Base-by-base conservation (phyloP, 2,888 invertebrate genomes). In the Volucella bombylans region DNA sequence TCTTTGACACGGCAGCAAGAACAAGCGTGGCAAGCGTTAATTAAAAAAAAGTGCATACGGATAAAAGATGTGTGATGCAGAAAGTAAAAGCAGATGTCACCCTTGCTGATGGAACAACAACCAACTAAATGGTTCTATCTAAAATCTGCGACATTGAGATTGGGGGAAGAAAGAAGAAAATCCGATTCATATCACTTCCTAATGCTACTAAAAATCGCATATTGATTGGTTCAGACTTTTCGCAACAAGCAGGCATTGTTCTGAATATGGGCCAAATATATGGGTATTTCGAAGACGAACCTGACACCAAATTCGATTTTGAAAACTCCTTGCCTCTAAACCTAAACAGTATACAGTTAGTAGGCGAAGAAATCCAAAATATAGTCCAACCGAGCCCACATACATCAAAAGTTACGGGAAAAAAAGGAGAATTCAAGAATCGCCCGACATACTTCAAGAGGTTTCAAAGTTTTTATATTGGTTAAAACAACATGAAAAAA, bases 101-200 rank as follows among this genome's bases (percentile, higher is more conserved):
- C 14, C 2, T 49, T 1, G 49, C 49, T 49, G 49, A 54, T 31
- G 11, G 18, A 18, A 23, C 31, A 54, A 54, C 12, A 9, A 12
- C 54, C 15, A 9, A 10, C 12, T 1, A 12, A 54, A 12, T 23
- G 0, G 54, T 54, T 2, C 1, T 54, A 23, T 54, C 23, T 0
- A 23, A 31, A 11, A 18, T 54, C 4, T 54, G 54, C 11, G 54
- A 79, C 4, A 86, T 83, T 18, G 82, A 87, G 6, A 31, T 31
- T 31, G 31, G 31, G 0, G 31, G 31, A 4, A 4, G 31, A 31
- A 31, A 31, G 6, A 6, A 6, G 6, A 31, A 31, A 6, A 31
- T 31, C 1, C 31, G 31, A 4, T 31, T 31, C 6, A 31, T 31
- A 1, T 31, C 6, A 0, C 6, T 31, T 1, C 6, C 31, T 31